Percentiles rank a stretch among this genome's conserved stretches.
Conservation (phyloP, 2,888 invertebrate species). For the Scaeva pyrastri region DNA sequence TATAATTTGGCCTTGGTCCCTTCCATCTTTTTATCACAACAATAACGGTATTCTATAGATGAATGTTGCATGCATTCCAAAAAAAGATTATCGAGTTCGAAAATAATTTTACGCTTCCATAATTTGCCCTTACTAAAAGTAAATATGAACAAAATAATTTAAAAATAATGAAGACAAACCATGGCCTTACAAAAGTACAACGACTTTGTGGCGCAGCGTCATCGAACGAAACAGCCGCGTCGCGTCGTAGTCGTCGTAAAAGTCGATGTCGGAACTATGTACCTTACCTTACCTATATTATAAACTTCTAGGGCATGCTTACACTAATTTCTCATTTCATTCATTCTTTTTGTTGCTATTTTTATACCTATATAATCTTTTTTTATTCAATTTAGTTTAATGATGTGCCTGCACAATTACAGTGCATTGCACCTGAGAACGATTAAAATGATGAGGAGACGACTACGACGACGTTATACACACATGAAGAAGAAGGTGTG, state of each 20-base stretch:
- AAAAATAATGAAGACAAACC: constrained; percentile 17
- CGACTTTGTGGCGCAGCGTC: constrained; percentile 26
- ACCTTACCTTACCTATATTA: not conserved
- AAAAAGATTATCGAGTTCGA: not conserved
- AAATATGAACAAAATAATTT: constrained; percentile 14
- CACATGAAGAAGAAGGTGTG: constrained; percentile 29
- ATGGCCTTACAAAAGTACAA: constrained; percentile 63
- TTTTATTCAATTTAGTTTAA: constrained; percentile 34
- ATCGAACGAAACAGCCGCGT: constrained; percentile 2
- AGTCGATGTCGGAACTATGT: constrained; percentile 4
- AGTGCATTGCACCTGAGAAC: constrained; percentile 70
- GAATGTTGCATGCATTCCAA: no score
- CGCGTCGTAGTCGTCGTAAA: no score
- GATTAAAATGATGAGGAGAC: constrained; percentile 10
- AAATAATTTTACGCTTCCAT: not conserved
- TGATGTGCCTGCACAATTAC: constrained; percentile 44
- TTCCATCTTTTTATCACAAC: no score
- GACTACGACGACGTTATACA: no score
- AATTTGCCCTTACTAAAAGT: not conserved
- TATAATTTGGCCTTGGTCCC: no score
- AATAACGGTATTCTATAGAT: no score
- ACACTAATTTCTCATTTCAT: constrained; percentile 64
- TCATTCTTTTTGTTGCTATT: constrained; percentile 60
- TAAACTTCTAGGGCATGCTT: constrained; percentile 66
- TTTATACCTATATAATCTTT: constrained; percentile 28